Conservation (phyloP, 2,888 invertebrate species). For the Orgyia antiqua region DNA sequence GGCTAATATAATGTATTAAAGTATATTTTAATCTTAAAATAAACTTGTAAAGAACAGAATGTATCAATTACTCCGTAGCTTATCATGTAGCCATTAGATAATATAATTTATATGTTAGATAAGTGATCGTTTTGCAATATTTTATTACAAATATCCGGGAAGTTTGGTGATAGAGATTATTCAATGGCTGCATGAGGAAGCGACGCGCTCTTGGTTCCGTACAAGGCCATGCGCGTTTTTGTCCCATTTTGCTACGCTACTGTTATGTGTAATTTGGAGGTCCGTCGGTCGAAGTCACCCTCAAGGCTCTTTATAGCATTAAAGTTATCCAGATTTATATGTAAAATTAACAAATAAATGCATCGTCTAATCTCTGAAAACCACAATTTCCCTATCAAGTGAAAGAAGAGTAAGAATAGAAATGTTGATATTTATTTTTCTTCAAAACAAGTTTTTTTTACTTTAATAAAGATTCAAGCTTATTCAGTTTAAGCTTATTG, state of each 20-base stretch:
- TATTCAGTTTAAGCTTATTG: no score
- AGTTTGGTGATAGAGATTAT: conserved; percentile 5
- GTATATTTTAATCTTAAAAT: conserved; percentile 9
- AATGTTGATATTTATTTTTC: no score
- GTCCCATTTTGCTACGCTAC: conserved; percentile 58
- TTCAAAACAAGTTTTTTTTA: no score
- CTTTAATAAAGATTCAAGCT: no score
- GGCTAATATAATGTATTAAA: conserved; percentile 3
- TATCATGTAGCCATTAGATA: conserved; percentile 35
- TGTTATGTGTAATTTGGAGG: conserved; percentile 78
- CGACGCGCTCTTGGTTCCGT: conserved; percentile 30
- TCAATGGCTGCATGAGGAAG: conserved; percentile 52
- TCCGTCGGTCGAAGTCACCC: conserved; percentile 62
- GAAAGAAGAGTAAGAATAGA: no score
- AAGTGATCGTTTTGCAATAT: conserved; percentile 10
- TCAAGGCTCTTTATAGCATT: conserved; percentile 44
- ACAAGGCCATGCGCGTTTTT: conserved; percentile 54
- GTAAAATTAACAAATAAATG: no score
- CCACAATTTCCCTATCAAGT: no score
- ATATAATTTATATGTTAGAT: conserved; percentile 11
- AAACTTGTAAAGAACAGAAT: conserved; percentile 22
- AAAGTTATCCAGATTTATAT: conserved; percentile 23
- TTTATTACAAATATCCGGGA: conserved; percentile 2
- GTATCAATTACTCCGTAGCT: conserved; percentile 26
- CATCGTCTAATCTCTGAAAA: no score